Evolutionary conservation across 1,140 invertebrate species (phyloP).

Genomic region (Gonioctena quinquepunctata): DNA sequence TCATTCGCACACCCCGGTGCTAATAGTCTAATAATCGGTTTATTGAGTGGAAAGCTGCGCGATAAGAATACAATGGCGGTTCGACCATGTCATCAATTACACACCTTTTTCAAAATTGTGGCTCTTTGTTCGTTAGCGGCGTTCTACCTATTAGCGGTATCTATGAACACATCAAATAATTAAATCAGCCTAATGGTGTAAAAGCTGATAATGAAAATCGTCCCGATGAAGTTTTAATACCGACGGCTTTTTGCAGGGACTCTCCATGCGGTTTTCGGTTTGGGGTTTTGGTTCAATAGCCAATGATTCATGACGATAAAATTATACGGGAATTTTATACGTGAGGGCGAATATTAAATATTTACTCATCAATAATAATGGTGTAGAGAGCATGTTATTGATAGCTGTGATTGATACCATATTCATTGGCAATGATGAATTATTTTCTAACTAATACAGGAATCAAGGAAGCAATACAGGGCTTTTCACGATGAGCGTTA

Average conservation of each 20-base stretch:
- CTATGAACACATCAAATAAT: slow-evolving; percentile 11
- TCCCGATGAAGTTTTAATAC: slow-evolving; percentile 6
- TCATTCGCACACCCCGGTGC: slow-evolving; percentile 8
- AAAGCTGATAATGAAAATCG: slow-evolving; percentile 9
- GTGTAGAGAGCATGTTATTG: too few relatives aligned
- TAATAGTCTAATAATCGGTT: slow-evolving; percentile 20
- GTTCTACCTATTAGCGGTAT: not conserved
- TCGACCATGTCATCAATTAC: slow-evolving; percentile 9
- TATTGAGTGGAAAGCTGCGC: slow-evolving; percentile 17
- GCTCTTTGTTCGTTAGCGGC: not conserved
- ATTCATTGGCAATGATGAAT: too few relatives aligned
- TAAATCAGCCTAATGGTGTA: slow-evolving; percentile 12
- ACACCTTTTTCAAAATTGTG: slow-evolving; percentile 12
- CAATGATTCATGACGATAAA: too few relatives aligned
- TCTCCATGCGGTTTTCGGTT: too few relatives aligned
- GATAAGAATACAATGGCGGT: slow-evolving; percentile 15
- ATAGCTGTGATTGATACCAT: too few relatives aligned
- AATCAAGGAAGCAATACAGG: too few relatives aligned
- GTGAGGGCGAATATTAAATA: too few relatives aligned
- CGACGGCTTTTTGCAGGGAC: not conserved
- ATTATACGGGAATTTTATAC: too few relatives aligned
- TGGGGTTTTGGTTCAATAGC: too few relatives aligned
- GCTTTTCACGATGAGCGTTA: too few relatives aligned
- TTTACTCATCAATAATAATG: too few relatives aligned
- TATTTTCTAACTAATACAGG: too few relatives aligned